Base-by-base conservation (phyloP, 2,113 vertebrate species). In the Austrofundulus limnaeus region DNA sequence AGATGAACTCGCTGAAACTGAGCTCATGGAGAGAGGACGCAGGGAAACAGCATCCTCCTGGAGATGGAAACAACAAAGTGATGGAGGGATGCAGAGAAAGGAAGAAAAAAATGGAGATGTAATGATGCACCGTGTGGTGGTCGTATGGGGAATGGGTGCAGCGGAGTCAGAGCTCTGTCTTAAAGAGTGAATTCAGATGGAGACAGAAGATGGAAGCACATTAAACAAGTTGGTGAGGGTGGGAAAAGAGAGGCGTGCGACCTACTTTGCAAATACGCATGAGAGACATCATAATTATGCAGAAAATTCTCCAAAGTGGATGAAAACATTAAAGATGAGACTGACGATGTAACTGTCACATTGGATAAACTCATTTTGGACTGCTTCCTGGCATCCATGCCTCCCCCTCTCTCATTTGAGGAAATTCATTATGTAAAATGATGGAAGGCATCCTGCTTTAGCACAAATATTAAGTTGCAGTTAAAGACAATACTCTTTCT, bases 261-360 rank as follows among this genome's bases (percentile, higher is more conserved):
- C 81, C 86, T 78, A 89, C 75, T 89, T 88, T 20, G 68, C 34
- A 61, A 61, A 74, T 65, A 45, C 53, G 53, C 69, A 72, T 38
- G 31, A 67, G 34, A 67, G 42, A 63, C 43, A 47, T 41, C 25
- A 42, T 41, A 47, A 65, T 68, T 51, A 46, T 1, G 51, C 46
- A 73, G 15, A n/a, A 72, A 60, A 72, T 48, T 12, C 25, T 38
- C 23, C 19, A 23, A 81, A 77, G 64, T 54, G 47, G 48, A 60
- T 52, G 14, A 60, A 58, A 47, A 70, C 13, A 7, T 11, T 23
- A n/a, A 55, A 63, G 45, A 47, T 21, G 24, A 4, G 25, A 41
- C 12, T 21, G 23, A 25, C 62, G 41, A 55, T 47, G 42, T 43
- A 23, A 66, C 19, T 72, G 46, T 47, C 45, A 20, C 25, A 11